Base-by-base conservation (phyloP, 2,113 vertebrate species). In the Silurus asotus region DNA sequence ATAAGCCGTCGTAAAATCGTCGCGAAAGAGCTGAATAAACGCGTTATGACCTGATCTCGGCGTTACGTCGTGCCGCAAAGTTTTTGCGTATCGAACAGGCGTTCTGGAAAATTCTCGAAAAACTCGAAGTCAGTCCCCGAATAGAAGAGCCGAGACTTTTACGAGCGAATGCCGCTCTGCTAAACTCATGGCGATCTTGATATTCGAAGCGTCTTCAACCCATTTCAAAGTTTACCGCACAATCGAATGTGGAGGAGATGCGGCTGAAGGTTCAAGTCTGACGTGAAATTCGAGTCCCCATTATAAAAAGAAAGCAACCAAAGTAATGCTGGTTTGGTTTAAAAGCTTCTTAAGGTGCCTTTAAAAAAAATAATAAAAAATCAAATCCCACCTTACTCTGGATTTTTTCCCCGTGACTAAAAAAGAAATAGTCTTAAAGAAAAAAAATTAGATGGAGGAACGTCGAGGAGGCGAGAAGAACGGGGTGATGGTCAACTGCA, bases 401-500 rank as follows among this genome's bases (percentile, higher is more conserved):
- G 14, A 61, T 65, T 81, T 76, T 75, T 25, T 13, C 23, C 83
- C 23, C 25, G n/a, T 72, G 49, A 53, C 59, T 61, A 23, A 76
- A 76, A 84, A 79, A 11, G 82, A 62, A 15, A 20, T 56, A 67
- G 81, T 75, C 74, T 25, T 80, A 83, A 61, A 77, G 53, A 86
- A 80, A 88, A 88, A 37, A 37, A 37, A 37, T 37, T 11, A 3
- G 15, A n/a, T 72, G 87, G 85, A 83, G 74, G 83, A 87, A 79
- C 62, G 56, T 82, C 81, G 55, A 49, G 58, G 88, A 65, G 86
- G n/a, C 53, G 62, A 72, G 69, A 74, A 74, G 80, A 49, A 93
- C 90, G 91, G 87, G 87, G 79, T 92, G 96, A 96, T 95, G 95
- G 96, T 98, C 97, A 97, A 96, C 97, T 97, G 93, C 97, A 97